These are phyloP conservation scores for Urocolius indicus DNA, from an alignment of 2,113 vertebrate genomes.

Conservation along the genomic window DNA sequence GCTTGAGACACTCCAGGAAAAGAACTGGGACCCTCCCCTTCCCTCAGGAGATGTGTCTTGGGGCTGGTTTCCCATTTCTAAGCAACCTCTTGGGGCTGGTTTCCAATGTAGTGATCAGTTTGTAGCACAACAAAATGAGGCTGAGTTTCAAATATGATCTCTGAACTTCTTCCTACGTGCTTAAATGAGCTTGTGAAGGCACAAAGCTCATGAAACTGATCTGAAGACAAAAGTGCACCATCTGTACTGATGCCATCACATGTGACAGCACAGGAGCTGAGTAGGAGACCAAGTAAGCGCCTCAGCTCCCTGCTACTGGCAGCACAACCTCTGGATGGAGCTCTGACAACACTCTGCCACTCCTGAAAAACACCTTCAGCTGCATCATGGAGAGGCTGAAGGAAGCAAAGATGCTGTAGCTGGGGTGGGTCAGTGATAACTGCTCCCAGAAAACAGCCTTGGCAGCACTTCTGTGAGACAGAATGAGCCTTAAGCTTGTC, in stretches of 20 bases:
- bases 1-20: background rate
- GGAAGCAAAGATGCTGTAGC: background rate
- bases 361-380: background rate
- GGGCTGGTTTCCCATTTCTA: background rate
- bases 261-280: too few species aligned
- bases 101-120: background rate
- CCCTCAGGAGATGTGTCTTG: background rate
- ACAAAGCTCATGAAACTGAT: background rate
- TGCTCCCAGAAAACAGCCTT: background rate
- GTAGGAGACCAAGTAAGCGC: too few species aligned
- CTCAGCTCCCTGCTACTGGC: too few species aligned
- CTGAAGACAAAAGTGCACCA: too few species aligned
- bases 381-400: background rate
- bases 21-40: background rate
- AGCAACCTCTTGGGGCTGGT: accelerated
- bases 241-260: too few species aligned
- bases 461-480: background rate
- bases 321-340: too few species aligned
- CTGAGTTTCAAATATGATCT: background rate
- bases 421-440: background rate
- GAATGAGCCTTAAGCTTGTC: background rate
- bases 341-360: background rate
- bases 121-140: background rate
- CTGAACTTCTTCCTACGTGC: background rate
- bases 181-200: background rate